These are phyloP conservation scores for Prionailurus viverrinus DNA, from an alignment of 2,113 vertebrate species.

Conservation along the genomic window DNA sequence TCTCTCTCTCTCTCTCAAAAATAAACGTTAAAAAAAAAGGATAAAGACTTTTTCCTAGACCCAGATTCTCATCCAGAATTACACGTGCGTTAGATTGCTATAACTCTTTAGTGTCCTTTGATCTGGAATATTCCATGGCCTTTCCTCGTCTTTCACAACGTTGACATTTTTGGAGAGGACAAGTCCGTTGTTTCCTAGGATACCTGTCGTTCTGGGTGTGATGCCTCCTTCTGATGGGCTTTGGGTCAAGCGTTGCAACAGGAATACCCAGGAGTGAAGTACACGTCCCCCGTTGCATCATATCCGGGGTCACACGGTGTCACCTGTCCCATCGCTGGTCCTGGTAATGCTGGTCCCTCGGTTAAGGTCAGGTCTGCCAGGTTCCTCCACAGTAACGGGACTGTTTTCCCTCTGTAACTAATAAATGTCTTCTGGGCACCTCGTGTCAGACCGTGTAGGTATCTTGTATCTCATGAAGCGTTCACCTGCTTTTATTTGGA, in stretches of 20 bases:
- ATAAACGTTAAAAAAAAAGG: neutral
- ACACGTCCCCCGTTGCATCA: accelerated
- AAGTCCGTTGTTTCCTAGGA: too few species aligned
- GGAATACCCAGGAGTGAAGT: neutral
- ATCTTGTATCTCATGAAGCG: neutral
- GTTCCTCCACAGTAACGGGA: neutral
- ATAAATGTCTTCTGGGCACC: neutral
- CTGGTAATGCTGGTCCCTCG: accelerated
- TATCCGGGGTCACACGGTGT: accelerated
- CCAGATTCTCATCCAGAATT: neutral
- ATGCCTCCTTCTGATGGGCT: neutral
- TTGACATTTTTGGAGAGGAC: neutral
- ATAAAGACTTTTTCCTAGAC: neutral
- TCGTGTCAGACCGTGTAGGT: too few species aligned
- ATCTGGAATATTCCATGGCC: neutral
- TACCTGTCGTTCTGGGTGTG: too few species aligned
- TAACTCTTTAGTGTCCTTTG: neutral
- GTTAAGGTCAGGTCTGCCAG: too few species aligned
- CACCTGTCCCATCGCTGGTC: neutral
- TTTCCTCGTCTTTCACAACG: neutral
- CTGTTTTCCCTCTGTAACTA: neutral
- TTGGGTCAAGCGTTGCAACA: neutral
- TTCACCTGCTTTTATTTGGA: neutral
- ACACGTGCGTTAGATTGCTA: neutral
- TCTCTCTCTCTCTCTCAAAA: too few species aligned